phyloP scores from a whole-genome alignment of 2,113 vertebrate genomes.

The Phrynocephalus versicolor region DNA sequence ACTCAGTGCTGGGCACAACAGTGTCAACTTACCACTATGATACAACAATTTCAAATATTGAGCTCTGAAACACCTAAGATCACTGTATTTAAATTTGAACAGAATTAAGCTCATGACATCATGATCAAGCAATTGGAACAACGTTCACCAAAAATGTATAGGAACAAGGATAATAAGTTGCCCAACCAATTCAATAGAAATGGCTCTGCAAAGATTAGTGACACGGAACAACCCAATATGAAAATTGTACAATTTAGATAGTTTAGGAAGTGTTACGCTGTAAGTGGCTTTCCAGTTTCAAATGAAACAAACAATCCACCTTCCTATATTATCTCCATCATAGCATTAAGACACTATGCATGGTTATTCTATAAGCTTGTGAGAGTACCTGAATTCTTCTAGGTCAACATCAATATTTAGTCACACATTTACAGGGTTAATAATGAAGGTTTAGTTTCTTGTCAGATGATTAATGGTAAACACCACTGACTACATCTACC shows the following conservation, averaged over 20 bases:
- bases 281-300: not conserved
- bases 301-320: not conserved
- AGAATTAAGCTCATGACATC: not conserved
- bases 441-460: constrained; percentile 40
- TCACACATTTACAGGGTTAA: constrained; percentile 2
- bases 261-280: constrained; percentile 19
- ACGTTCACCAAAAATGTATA: not conserved
- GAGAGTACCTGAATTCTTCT: constrained; percentile 10
- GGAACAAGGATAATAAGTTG: not conserved
- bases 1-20: not conserved
- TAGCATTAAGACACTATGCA: constrained; percentile 8
- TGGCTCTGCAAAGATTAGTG: not conserved
- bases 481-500: constrained; percentile 44
- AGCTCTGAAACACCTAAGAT: not conserved
- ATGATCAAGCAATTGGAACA: constrained; percentile 28
- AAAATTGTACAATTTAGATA: constrained; percentile 37
- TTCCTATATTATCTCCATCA: not conserved
- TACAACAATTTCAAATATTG: not conserved
- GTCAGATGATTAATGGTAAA: constrained; percentile 28
- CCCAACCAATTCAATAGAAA: constrained; percentile 18
- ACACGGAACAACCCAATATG: not conserved
- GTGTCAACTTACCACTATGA: fast-evolving
- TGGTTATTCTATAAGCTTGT: constrained; percentile 2
- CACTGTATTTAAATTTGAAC: not conserved
- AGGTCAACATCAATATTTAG: not conserved